phyloP scores from a whole-genome alignment of 1,140 invertebrate genomes.

The Lasioglossum baleicum region DNA sequence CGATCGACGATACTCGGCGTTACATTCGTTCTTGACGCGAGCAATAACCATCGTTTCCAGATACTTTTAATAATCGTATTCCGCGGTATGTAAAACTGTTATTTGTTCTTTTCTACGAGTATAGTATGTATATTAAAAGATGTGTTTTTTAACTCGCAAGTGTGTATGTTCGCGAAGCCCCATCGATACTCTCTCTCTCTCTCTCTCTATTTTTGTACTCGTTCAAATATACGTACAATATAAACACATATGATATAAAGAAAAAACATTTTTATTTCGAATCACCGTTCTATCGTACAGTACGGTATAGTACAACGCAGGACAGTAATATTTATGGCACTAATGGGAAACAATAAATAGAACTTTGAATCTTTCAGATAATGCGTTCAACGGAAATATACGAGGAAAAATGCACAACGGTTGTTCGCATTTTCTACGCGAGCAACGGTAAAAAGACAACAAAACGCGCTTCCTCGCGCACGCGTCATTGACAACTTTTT shows the following conservation, averaged over 20 bases:
- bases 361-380: slow-evolving; percentile 22
- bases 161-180: neutral
- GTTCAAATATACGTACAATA: neutral
- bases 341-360: slow-evolving; percentile 57
- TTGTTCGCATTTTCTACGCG: slow-evolving; percentile 4
- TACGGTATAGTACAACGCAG: slow-evolving; percentile 30
- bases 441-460: slow-evolving; percentile 6
- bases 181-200: neutral
- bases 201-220: neutral
- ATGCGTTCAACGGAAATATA: slow-evolving; percentile 15
- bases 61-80: neutral
- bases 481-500: neutral
- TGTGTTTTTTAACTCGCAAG: neutral
- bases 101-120: neutral
- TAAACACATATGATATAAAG: slow-evolving; percentile 20
- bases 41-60: slow-evolving; percentile 12
- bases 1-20: neutral
- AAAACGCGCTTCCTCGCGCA: slow-evolving; percentile 17
- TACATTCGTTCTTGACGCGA: neutral
- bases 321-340: slow-evolving; percentile 56
- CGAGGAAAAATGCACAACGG: slow-evolving; percentile 5
- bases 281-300: slow-evolving; percentile 33
- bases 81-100: too few relatives aligned
- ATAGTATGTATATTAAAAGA: neutral
- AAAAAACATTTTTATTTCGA: slow-evolving; percentile 30